phyloP scores from a whole-genome alignment of 2,797 vertebrate genomes.

The Cuculus canorus region DNA sequence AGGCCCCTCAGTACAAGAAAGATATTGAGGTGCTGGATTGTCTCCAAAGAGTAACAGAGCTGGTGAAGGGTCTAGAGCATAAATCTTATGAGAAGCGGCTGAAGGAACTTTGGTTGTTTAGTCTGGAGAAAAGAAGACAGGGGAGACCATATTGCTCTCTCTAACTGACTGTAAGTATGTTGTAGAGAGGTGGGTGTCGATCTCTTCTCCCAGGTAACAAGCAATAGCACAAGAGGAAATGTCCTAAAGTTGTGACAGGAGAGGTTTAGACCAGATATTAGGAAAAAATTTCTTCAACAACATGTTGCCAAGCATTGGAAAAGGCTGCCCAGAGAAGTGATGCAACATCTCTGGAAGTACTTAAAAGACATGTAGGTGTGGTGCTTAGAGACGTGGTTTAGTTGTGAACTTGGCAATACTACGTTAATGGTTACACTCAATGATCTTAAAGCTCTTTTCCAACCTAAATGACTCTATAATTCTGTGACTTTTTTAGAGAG shows the following conservation, averaged over 20 bases:
- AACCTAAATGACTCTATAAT: too few species aligned
- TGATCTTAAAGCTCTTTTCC: too few species aligned
- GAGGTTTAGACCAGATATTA: neutral
- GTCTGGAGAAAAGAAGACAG: neutral
- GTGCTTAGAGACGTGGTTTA: too few species aligned
- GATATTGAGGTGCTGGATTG: rapidly evolving
- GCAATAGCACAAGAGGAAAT: neutral
- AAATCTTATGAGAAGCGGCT: rapidly evolving
- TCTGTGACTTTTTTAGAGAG: too few species aligned
- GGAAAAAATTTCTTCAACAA: neutral
- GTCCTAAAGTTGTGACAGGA: neutral
- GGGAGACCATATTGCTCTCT: rapidly evolving
- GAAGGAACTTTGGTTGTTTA: neutral
- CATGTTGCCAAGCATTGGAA: too few species aligned
- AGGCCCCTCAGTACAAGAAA: neutral
- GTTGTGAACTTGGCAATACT: too few species aligned
- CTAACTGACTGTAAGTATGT: neutral
- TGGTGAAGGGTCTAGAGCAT: neutral
- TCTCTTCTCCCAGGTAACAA: neutral
- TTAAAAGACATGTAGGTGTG: too few species aligned
- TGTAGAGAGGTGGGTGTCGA: rapidly evolving
- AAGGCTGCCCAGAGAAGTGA: too few species aligned
- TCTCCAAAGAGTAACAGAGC: neutral
- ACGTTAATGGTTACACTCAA: too few species aligned
- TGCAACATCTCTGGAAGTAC: too few species aligned